A percentile compares a stretch with the other conserved stretches of the same genome.
phyloP scores from a whole-genome alignment of 2,113 vertebrate species.

The Mionectes macconnelli region DNA sequence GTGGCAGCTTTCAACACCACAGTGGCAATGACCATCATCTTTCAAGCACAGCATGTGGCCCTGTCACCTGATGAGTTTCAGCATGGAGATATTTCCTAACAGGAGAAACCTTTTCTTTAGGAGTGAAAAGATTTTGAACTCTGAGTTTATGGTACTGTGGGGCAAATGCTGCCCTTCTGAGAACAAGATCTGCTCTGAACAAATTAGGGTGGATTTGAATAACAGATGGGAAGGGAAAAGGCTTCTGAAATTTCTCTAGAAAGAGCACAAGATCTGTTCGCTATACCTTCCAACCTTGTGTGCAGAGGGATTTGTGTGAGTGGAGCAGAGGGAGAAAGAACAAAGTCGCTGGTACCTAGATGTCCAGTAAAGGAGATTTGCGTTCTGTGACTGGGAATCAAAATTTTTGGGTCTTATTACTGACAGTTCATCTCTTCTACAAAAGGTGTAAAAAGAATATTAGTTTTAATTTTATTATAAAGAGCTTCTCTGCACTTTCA shows the following conservation, averaged over 20 bases:
- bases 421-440: neutral
- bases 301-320: neutral
- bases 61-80: neutral
- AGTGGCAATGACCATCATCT: neutral
- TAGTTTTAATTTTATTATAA: neutral
- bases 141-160: neutral
- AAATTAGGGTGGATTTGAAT: neutral
- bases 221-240: neutral
- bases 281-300: neutral
- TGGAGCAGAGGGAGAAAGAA: neutral
- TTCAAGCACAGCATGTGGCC: rapidly evolving
- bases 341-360: neutral
- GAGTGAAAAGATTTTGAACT: neutral
- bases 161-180: neutral
- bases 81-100: rapidly evolving
- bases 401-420: neutral
- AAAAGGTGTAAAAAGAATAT: neutral
- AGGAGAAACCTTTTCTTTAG: neutral
- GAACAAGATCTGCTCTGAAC: neutral
- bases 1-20: neutral
- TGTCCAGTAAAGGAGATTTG: neutral
- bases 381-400: neutral
- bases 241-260: neutral
- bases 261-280: neutral
- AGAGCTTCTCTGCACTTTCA: neutral